Evolutionary conservation across 2,113 vertebrate genomes (phyloP), one percentile per base, ranked within the genome.

Genomic region (Phylloscopus trochilus): DNA sequence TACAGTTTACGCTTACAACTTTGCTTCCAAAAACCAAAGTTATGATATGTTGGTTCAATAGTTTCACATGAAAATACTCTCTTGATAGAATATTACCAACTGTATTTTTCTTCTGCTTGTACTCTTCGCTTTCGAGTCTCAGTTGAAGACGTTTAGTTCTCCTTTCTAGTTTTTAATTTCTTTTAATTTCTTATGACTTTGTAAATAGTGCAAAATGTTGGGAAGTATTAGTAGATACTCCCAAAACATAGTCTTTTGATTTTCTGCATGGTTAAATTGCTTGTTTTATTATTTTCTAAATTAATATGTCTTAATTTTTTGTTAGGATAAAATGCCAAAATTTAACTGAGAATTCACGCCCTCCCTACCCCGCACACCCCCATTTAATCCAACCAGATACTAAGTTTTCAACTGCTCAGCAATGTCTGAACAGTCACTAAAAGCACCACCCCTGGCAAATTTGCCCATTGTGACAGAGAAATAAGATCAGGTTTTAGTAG

Each of bases 361-460:
- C 18, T 2, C 10, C 0, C 13, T 5, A 8, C 3, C 6, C 4
- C 6, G n/a, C 5, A 4, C 6, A 15, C 10, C 15, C 2, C 24
- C 39, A 9, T 60, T 90, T 83, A 62, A 62, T 72, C 18, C 43
- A 76, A 51, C 7, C 4, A 33, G 26, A 55, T 7, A 28, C 4
- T 37, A 23, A 55, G 11, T 74, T 85, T 78, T 86, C 8, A 66
- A 27, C 16, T 55, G 6, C 16, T 44, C 16, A 59, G 11, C 30
- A 31, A 64, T 18, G 7, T 33, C 35, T 59, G 33, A 46, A 64
- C 55, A 35, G 30, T 69, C 8, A 23, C 35, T 78, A 33, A 82
- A 88, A 59, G 7, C 5, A 16, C 26, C 13, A 82, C 6, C 23
- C 39, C 79, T 78, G 35, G 12, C 44, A 69, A 66, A 83, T 64